Evolutionary conservation across 2,797 vertebrate genomes (phyloP).

Genomic region (Lagothrix lagotricha): DNA sequence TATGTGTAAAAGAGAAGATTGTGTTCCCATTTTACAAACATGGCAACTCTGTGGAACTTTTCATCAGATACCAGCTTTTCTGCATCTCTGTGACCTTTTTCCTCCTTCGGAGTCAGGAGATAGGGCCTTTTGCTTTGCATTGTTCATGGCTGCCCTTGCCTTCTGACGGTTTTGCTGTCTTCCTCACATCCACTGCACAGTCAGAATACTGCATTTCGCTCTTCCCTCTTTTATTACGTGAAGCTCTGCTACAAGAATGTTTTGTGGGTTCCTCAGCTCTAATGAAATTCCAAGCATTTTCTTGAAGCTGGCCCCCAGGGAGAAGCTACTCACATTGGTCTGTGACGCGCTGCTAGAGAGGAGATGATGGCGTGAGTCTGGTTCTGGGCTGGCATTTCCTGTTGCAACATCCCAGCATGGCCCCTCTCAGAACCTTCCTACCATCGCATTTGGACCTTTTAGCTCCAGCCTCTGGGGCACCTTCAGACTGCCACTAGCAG

Average conservation of each 20-base stretch:
- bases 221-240: background rate
- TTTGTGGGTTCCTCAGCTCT: background rate
- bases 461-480: background rate
- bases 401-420: background rate
- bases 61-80: background rate
- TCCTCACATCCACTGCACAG: background rate
- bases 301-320: background rate
- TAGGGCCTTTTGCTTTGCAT: background rate
- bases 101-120: background rate
- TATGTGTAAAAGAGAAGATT: background rate
- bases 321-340: background rate
- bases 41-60: background rate
- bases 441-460: rapidly evolving
- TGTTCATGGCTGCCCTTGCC: background rate
- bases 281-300: background rate
- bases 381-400: background rate
- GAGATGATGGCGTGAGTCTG: background rate
- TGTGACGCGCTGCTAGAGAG: background rate
- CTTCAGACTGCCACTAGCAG: background rate
- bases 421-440: background rate
- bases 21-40: background rate
- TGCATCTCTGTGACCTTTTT: background rate
- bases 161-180: background rate
- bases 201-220: background rate
- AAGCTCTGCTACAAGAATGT: background rate